Conservation (phyloP, 2,888 invertebrate species). For the Rhimphoctona megacephalus region DNA sequence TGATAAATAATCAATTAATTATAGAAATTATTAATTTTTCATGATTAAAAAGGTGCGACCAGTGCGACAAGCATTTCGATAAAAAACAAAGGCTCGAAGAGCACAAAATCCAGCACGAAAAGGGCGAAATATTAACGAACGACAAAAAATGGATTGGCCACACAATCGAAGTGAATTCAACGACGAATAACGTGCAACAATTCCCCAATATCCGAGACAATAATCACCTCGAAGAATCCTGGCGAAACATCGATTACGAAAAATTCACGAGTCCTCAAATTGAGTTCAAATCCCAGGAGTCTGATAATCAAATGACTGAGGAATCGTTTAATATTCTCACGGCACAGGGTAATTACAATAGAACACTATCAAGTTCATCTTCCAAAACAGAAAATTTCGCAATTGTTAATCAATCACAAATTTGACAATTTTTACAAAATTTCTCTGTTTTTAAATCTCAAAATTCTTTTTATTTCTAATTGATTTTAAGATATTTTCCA, state of each 20-base stretch:
- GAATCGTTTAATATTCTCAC: conserved; percentile 48
- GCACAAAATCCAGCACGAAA: conserved; percentile 69
- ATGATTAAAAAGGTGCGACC: conserved; percentile 70
- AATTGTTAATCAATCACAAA: conserved; percentile 19
- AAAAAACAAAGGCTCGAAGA: conserved; percentile 72
- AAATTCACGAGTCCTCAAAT: conserved; percentile 64
- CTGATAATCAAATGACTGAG: conserved; percentile 56
- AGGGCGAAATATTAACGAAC: conserved; percentile 18
- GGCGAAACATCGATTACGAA: conserved; percentile 69
- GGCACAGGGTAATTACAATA: conserved; percentile 39
- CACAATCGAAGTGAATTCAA: conserved; percentile 38
- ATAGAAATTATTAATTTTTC: not conserved
- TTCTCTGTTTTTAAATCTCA: not conserved
- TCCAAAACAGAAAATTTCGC: conserved; percentile 18
- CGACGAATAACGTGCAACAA: not conserved
- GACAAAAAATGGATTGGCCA: conserved; percentile 50
- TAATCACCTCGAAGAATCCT: conserved; percentile 35
- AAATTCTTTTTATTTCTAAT: not conserved
- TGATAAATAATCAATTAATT: not conserved
- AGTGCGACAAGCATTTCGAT: conserved; percentile 71
- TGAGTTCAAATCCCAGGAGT: conserved; percentile 38
- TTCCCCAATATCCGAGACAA: not conserved
- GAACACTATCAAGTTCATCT: conserved; percentile 21
- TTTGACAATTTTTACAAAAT: conserved; percentile 22
- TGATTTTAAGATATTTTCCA: not conserved